Percentiles rank a stretch among this genome's conserved stretches.
Conservation (phyloP, 1,140 invertebrate species). For the Pogonomyrmex barbatus region DNA sequence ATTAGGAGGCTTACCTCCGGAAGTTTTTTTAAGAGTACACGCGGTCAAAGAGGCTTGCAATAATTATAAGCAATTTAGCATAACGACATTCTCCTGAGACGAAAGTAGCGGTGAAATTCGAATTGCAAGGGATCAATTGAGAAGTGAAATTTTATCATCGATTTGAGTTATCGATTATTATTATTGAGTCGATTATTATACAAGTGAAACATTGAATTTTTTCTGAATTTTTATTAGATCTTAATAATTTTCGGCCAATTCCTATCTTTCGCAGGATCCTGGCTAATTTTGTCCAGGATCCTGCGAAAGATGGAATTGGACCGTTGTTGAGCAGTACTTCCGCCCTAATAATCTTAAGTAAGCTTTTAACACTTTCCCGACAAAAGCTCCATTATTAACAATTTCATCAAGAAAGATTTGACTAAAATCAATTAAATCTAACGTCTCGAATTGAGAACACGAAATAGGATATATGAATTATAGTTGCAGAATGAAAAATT, state of each 20-base stretch:
- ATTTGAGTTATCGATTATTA: slow-evolving; percentile 52
- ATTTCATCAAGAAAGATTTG: not conserved
- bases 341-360: slow-evolving; percentile 31
- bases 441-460: not conserved
- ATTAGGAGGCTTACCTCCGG: not conserved
- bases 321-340: slow-evolving; percentile 46
- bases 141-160: slow-evolving; percentile 23
- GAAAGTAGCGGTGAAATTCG: slow-evolving; percentile 30
- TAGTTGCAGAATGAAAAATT: slow-evolving; percentile 25
- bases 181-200: slow-evolving; percentile 53
- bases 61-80: slow-evolving; percentile 48
- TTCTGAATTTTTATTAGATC: slow-evolving; percentile 20
- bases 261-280: slow-evolving; percentile 48
- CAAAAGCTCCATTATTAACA: not conserved
- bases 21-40: not conserved
- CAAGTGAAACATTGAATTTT: not conserved
- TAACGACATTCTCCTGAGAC: slow-evolving; percentile 4
- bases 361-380: slow-evolving; percentile 36
- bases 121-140: slow-evolving; percentile 30
- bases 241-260: slow-evolving; percentile 16
- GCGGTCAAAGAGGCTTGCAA: not conserved
- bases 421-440: not conserved
- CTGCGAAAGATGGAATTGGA: slow-evolving; percentile 53
- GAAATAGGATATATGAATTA: not conserved
- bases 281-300: slow-evolving; percentile 28